Evolutionary conservation across 2,113 vertebrate species (phyloP), one percentile per base, ranked within the genome.

Genomic region (Aphyosemion australe): DNA sequence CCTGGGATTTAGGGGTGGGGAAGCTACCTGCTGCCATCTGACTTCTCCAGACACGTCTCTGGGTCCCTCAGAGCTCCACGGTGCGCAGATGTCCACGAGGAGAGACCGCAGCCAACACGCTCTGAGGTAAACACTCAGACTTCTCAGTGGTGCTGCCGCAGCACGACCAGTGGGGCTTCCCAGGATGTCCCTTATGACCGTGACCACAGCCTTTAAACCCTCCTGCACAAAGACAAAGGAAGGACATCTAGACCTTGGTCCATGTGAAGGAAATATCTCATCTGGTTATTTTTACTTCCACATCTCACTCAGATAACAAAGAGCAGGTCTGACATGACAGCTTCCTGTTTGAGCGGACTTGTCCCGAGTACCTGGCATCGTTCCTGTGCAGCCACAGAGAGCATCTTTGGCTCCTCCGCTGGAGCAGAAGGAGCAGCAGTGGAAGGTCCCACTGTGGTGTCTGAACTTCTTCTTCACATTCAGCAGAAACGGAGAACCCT

Each of bases 141-240:
- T 75, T 89, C 89, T 96, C 92, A 0, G 65, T 60, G 1, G 93
- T 88, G 65, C 90, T 94, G 53, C 95, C 96, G 61, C 97, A 99
- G 84, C 96, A 99, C 0, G 95, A 99, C 96, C 96, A 99, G 87
- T 97, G 96, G 0, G 91, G 91, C 75, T 92, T 93, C 21, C 96
- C 95, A 0, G 96, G 97, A 78, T 98, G 96, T 39, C 95, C 95
- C 80, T 91, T 95, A 79, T 98, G 96, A 16, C 95, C 90, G 0
- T 98, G 96, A 42, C 97, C 96, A 48, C 96, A 99, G 75, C 96
- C 96, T 81, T 94, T 93, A 80, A 95, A 97, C n/a, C 96, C 95
- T 79, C 97, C 97, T 99, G 85, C 69, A 61, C 34, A 1, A 18
- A 62, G 14, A 61, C 10, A 50, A 12, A 12, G n/a, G 0, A 62